Base-by-base conservation (phyloP, 2,113 vertebrate genomes). In the Mesocricetus auratus region DNA sequence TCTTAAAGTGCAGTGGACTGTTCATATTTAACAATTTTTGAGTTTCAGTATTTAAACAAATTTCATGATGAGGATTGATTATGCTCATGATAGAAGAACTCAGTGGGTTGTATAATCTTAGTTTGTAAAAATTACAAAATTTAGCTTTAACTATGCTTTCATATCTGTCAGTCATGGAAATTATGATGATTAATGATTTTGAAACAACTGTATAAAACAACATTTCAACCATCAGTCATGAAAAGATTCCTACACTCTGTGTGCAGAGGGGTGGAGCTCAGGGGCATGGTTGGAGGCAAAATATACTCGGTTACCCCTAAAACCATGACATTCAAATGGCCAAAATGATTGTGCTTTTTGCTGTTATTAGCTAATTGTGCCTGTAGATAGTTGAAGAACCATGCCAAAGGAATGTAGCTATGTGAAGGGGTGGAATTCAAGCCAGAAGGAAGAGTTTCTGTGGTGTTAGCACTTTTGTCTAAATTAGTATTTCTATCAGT, bases 81-180 rank as follows among this genome's bases (percentile, higher is more conserved):
- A 3, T 50, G 26, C 45, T 0, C 62, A 42, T 89, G 85, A 83
- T 85, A 47, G 74, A 79, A 73, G 36, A 90, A 78, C 36, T 86
- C 17, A 45, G 85, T 22, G 31, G 42, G 16, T 36, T 81, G 1
- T 73, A 33, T 91, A 68, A 86, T 78, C 50, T 33, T 96, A 79
- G 93, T 81, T 88, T 86, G 42, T 88, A 31, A 47, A 66, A 87
- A 86, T 91, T 62, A 66, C 60, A 50, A 62, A 36, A 89, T 89
- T 24, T 53, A 79, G 89, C 82, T 90, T 29, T n/a, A 94, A 60
- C 36, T 86, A 78, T 85, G 26, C 39, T 97, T 91, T 33, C 81
- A 94, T 82, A 94, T 94, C 89, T 92, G 33, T 86, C n/a, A 86
- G 5, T 91, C 93, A 58, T 96, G 60, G 73, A 19, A 5, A 90